Conservation (phyloP, 2,888 invertebrate species). For the Balanococcus diminutus region DNA sequence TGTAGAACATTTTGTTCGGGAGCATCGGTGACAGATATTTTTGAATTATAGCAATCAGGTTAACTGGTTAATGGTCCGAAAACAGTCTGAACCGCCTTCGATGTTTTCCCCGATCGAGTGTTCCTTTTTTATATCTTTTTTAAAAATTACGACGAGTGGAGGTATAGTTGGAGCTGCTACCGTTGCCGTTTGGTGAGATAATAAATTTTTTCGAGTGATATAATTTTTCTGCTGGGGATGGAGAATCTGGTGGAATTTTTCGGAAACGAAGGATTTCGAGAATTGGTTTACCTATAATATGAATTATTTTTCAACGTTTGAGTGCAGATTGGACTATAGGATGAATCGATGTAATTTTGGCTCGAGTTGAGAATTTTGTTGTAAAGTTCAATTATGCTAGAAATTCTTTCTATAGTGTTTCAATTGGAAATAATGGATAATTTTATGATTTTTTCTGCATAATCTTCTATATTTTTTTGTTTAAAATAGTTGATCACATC, state of each 20-base stretch:
- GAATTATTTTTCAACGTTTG: too few relatives aligned
- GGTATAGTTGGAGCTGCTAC: neutral
- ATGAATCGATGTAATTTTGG: neutral
- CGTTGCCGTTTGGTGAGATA: neutral
- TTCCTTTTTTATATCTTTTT: neutral
- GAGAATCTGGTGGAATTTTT: neutral
- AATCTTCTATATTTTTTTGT: too few relatives aligned
- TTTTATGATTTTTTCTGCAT: too few relatives aligned
- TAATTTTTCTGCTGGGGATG: neutral
- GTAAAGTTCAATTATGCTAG: too few relatives aligned
- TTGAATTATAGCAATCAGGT: constrained; percentile 54
- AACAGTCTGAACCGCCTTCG: constrained; percentile 28
- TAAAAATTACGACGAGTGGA: constrained; percentile 3
- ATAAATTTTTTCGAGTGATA: neutral
- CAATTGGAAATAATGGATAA: too few relatives aligned
- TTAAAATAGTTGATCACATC: too few relatives aligned
- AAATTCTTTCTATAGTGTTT: too few relatives aligned
- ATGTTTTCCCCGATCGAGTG: constrained; percentile 27
- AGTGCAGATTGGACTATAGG: neutral
- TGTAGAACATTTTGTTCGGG: neutral
- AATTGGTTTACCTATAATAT: too few relatives aligned
- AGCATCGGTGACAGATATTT: constrained; percentile 48
- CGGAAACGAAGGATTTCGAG: too few relatives aligned
- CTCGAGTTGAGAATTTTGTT: neutral
- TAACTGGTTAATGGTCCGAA: constrained; percentile 55